phyloP scores from a whole-genome alignment of 1,140 invertebrate species.

The Carposina sasakii region DNA sequence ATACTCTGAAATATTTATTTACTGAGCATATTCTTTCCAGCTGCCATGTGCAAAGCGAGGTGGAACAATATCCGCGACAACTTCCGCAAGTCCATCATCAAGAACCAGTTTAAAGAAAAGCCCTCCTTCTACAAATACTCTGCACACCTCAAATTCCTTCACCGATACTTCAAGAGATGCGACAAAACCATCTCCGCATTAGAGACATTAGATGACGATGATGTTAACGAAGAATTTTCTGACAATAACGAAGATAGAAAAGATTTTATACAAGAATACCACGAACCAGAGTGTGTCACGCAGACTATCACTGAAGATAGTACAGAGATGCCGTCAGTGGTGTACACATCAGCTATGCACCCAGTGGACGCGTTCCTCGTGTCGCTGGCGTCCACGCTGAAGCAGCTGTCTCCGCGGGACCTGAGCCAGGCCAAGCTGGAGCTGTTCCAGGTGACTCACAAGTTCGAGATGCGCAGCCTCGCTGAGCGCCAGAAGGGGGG shows the following conservation, averaged over 20 bases:
- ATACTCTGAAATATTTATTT: no score
- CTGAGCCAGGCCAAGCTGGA: constrained; percentile 24
- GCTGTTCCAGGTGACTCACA: constrained; percentile 24
- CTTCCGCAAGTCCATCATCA: constrained; percentile 7
- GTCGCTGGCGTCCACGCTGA: constrained; percentile 19
- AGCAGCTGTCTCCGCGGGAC: constrained; percentile 18
- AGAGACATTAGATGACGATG: background rate
- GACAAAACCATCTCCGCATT: no score
- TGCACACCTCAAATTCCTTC: background rate
- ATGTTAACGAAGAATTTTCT: background rate
- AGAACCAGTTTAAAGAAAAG: background rate
- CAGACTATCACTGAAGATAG: background rate
- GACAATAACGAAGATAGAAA: background rate
- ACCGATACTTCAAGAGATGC: background rate
- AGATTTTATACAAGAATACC: no score
- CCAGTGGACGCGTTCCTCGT: constrained; percentile 26
- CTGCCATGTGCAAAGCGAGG: background rate
- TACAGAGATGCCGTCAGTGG: background rate
- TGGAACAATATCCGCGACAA: constrained; percentile 15
- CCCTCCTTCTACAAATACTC: constrained; percentile 6
- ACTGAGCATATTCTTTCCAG: no score
- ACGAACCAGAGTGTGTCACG: background rate
- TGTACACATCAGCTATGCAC: background rate
- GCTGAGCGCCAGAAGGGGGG: no score
- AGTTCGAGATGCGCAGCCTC: constrained; percentile 23